These are phyloP conservation scores for Macrostomum cliftonense DNA, from an alignment of 2,888 invertebrate genomes.

Conservation along the genomic window DNA sequence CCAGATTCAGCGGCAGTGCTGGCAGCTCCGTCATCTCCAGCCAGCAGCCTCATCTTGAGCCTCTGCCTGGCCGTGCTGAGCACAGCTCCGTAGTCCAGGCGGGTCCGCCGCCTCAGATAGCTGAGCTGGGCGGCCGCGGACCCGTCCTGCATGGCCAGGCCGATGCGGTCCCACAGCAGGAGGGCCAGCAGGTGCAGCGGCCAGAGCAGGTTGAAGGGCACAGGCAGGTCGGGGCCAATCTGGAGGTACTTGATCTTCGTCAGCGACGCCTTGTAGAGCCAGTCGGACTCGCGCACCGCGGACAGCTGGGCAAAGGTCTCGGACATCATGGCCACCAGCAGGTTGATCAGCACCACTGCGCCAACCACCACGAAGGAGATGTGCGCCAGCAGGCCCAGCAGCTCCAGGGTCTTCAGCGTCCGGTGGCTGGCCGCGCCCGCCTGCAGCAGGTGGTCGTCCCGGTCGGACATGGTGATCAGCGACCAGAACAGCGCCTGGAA, in stretches of 20 bases:
- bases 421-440: not conserved
- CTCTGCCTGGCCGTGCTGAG: not conserved
- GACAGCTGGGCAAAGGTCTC: not conserved
- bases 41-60: not conserved
- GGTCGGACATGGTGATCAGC: not conserved
- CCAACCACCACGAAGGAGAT: not conserved
- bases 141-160: not conserved
- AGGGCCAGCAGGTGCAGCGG: conserved; percentile 38
- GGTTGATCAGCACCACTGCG: not conserved
- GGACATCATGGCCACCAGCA: not conserved
- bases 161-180: conserved; percentile 47
- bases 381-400: not conserved
- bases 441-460: not conserved
- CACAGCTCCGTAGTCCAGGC: not conserved
- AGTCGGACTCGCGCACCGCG: not conserved
- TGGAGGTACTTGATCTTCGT: not conserved
- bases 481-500: not conserved
- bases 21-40: not conserved
- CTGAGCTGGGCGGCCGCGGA: not conserved
- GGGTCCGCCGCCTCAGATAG: not conserved
- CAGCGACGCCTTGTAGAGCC: not conserved
- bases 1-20: not conserved
- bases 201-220: conserved; percentile 39
- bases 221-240: conserved; percentile 12
- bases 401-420: no score